Base-by-base conservation (phyloP, 2,113 vertebrate genomes). In the Cyanistes caeruleus region DNA sequence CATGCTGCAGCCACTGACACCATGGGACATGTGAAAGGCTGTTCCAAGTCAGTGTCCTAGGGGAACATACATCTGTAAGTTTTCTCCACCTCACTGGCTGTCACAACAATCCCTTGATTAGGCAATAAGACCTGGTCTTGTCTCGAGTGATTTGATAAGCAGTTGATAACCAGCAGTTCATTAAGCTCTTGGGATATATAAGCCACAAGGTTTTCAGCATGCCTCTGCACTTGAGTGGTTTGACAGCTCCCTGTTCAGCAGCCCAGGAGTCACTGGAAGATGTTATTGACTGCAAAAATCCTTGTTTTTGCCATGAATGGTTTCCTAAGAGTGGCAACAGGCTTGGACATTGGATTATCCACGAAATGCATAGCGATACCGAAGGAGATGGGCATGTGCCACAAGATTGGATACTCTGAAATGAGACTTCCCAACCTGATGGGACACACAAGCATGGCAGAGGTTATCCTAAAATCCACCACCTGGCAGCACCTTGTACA, bases 401-500 rank as follows among this genome's bases (percentile, higher is more conserved):
- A 98, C 67, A 97, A 98, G 14, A 97, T 98, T 13, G 98, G 98
- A 46, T 99, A 99, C 92, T 98, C 98, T 0, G 99, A 99, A 97
- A 99, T 99, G 99, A 97, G 99, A 30, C 97, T 99, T 79, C 99
- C 99, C 49, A 99, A 99, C 95, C 98, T 99, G 58, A 94, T 99
- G 98, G 99, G 99, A 55, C 99, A 99, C 96, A 98, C 97, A 49
- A 99, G 97, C 92, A 95, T 99, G 93, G 90, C 79, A 7, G 98
- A 99, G 35, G 99, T 98, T 43, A 96, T 99, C 37, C 98, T 97
- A 15, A 98, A 98, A 70, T 98, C 98, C 3, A 98, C 97, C 56
- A 97, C 98, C 78, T 99, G 99, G 99, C 97, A 98, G 84, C 97
- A 97, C 13, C 97, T 99, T 78, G 62, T 95, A 14, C 97, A 98